A percentile compares a stretch with the other conserved stretches of the same genome.
phyloP scores from a whole-genome alignment of 1,140 invertebrate genomes.

The Temnothorax nylanderi region DNA sequence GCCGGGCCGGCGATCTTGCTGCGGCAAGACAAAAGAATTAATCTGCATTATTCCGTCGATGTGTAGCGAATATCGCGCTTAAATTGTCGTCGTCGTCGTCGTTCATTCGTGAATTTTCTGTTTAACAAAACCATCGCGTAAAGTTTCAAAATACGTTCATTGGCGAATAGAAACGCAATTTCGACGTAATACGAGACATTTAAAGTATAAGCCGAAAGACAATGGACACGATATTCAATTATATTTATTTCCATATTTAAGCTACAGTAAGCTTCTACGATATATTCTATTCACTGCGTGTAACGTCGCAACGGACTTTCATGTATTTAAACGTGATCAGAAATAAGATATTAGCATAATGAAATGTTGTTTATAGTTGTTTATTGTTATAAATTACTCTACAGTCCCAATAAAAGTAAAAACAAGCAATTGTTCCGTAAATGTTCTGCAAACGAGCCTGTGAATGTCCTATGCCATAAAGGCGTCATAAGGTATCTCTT shows the following conservation, averaged over 20 bases:
- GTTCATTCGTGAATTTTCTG: background rate
- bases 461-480: background rate
- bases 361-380: background rate
- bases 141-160: conserved; percentile 30
- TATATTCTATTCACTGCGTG: background rate
- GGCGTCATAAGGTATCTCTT: background rate
- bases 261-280: background rate
- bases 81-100: background rate
- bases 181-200: background rate
- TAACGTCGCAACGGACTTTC: background rate
- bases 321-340: background rate
- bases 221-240: background rate
- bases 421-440: background rate
- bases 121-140: background rate
- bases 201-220: background rate
- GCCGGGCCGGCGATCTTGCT: background rate
- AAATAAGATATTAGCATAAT: background rate
- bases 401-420: background rate
- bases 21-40: conserved; percentile 18
- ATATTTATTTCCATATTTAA: background rate
- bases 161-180: background rate
- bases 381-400: background rate
- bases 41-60: background rate
- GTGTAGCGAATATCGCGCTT: background rate
- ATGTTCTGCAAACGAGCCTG: background rate